Conservation (phyloP, 2,797 vertebrate genomes). For the Hippopotamyrus pictus region DNA sequence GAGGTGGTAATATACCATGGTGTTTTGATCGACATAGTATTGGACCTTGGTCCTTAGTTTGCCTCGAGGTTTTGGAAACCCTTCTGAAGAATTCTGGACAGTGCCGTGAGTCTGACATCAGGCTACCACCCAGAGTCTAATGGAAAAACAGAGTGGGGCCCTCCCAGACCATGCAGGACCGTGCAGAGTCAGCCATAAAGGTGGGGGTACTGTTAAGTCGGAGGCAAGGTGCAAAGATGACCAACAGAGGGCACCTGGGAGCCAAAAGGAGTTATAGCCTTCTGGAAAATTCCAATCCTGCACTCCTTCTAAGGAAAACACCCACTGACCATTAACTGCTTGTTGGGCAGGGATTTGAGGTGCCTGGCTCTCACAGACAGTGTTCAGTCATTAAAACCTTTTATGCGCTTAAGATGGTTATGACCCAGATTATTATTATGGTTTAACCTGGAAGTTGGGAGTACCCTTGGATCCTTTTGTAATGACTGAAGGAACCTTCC, state of each 20-base stretch:
- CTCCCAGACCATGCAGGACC: background rate
- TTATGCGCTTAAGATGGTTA: background rate
- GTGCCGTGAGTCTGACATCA: background rate
- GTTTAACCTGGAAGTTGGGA: background rate
- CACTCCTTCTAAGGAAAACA: background rate
- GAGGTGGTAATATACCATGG: conserved; percentile 1
- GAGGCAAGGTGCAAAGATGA: background rate
- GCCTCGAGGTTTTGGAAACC: background rate
- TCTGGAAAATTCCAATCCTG: background rate
- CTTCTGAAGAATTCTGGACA: background rate
- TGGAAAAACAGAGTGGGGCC: background rate
- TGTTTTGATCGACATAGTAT: background rate
- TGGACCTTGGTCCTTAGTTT: background rate
- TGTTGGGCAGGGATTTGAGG: background rate
- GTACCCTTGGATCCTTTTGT: background rate
- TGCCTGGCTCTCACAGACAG: background rate
- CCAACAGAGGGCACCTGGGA: background rate
- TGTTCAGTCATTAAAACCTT: background rate
- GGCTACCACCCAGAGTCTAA: background rate
- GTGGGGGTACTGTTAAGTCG: background rate
- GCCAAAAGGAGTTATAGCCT: background rate
- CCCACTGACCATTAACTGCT: background rate
- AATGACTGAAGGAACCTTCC: background rate
- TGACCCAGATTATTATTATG: background rate
- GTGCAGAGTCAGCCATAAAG: background rate